These are phyloP conservation scores for Drosophila simulans DNA, from an alignment of 1,140 invertebrate genomes.

Conservation along the genomic window DNA sequence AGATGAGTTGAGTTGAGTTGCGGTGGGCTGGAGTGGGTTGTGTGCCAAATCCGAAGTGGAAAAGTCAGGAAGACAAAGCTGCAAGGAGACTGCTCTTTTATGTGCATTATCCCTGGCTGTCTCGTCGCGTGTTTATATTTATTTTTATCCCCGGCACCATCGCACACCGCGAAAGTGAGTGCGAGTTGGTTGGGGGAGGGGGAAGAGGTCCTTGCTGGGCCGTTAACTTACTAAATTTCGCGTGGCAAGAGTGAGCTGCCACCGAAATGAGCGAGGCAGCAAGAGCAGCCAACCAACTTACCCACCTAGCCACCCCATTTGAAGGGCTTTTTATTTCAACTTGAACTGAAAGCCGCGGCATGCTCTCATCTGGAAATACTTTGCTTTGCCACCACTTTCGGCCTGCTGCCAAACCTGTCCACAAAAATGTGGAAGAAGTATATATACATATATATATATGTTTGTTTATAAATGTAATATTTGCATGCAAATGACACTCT, in stretches of 20 bases:
- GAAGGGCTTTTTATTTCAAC: conserved; percentile 65
- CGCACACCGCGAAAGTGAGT: conserved; percentile 39
- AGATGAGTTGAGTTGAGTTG: conserved; percentile 4
- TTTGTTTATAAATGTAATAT: conserved; percentile 38
- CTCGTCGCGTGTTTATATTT: conserved; percentile 41
- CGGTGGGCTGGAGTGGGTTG: neutral
- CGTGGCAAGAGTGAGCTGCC: conserved; percentile 46
- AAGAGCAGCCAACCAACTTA: too few relatives aligned
- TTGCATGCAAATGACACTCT: conserved; percentile 52
- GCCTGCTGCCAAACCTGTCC: conserved; percentile 4
- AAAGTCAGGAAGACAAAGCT: conserved; percentile 7
- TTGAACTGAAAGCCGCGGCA: conserved; percentile 21
- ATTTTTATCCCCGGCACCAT: conserved; percentile 44
- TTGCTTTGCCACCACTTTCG: neutral
- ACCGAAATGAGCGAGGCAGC: neutral
- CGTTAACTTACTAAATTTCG: conserved; percentile 61
- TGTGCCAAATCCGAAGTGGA: conserved; percentile 3
- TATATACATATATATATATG: too few relatives aligned
- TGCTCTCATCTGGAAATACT: conserved; percentile 41
- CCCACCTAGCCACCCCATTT: conserved; percentile 18
- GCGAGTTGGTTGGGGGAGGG: neutral
- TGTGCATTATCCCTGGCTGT: conserved; percentile 37
- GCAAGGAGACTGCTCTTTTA: conserved; percentile 34
- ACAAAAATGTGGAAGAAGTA: neutral
- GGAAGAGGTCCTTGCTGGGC: conserved; percentile 36